A percentile compares a stretch with the other conserved stretches of the same genome.
These are phyloP conservation scores for Perca flavescens DNA, from an alignment of 2,113 vertebrate species.

Conservation along the genomic window DNA sequence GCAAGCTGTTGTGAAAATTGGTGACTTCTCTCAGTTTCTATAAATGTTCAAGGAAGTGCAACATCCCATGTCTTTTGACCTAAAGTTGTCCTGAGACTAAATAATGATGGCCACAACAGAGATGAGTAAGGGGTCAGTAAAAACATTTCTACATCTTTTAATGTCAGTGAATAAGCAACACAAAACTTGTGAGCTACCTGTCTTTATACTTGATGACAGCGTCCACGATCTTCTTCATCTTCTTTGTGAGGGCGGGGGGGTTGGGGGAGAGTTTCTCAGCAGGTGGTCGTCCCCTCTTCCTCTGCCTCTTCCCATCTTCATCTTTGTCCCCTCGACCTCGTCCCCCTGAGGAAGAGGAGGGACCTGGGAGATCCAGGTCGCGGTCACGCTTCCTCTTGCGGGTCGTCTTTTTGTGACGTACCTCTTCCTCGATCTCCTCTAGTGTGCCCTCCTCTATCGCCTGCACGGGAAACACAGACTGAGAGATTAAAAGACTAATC, in stretches of 20 bases:
- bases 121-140: background rate
- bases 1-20: background rate
- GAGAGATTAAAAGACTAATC: background rate
- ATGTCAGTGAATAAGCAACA: background rate
- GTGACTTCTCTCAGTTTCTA: background rate
- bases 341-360: slow-evolving; percentile 86
- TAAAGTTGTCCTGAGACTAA: background rate
- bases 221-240: slow-evolving; percentile 96
- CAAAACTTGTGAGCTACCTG: slow-evolving; percentile 82
- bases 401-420: slow-evolving; percentile 94
- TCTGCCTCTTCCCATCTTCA: slow-evolving; percentile 92
- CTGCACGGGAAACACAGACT: slow-evolving; percentile 73
- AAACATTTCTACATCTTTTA: background rate
- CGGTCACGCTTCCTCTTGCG: slow-evolving; percentile 93
- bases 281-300: slow-evolving; percentile 92
- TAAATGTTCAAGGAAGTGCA: background rate
- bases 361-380: slow-evolving; percentile 86
- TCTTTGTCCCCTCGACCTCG: slow-evolving; percentile 88
- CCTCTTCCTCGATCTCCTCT: slow-evolving; percentile 97
- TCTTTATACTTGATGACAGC: slow-evolving; percentile 97
- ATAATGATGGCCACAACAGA: background rate
- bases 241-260: slow-evolving; percentile 92
- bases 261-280: slow-evolving; percentile 94
- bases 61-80: background rate
- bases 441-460: slow-evolving; percentile 96